Conservation (phyloP, 2,797 vertebrate genomes). For the Cottoperca gobio region DNA sequence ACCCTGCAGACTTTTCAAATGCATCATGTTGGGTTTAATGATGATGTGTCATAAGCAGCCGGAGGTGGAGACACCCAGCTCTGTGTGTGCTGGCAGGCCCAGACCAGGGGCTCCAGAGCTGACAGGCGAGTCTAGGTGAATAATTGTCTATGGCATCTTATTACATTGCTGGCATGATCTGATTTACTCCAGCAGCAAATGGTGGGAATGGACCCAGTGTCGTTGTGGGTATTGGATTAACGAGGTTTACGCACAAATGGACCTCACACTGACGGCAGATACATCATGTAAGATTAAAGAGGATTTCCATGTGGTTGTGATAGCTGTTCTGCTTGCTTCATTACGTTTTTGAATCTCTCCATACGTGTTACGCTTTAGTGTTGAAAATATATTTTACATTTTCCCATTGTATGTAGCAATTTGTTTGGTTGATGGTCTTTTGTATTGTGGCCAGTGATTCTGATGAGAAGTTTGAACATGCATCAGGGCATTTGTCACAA, state of each 20-base stretch:
- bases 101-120: constrained; percentile 72
- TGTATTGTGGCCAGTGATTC: background rate
- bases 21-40: constrained; percentile 76
- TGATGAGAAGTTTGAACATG: background rate
- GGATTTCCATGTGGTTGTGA: constrained; percentile 54
- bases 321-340: constrained; percentile 47
- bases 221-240: constrained; percentile 72
- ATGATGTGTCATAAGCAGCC: constrained; percentile 76
- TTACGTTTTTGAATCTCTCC: constrained; percentile 47
- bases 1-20: constrained; percentile 73
- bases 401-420: background rate
- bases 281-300: constrained; percentile 70
- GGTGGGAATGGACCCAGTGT: constrained; percentile 68
- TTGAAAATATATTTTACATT: constrained; percentile 22
- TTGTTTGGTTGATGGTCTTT: constrained; percentile 1
- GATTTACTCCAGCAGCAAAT: constrained; percentile 76
- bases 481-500: background rate
- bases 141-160: constrained; percentile 79
- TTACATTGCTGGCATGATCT: constrained; percentile 74
- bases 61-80: constrained; percentile 65
- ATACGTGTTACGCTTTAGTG: background rate
- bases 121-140: constrained; percentile 78
- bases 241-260: constrained; percentile 71
- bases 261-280: constrained; percentile 62
- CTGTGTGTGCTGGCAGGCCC: constrained; percentile 62